Conservation (phyloP, 1,140 invertebrate species). For the Drosophila sproati region DNA sequence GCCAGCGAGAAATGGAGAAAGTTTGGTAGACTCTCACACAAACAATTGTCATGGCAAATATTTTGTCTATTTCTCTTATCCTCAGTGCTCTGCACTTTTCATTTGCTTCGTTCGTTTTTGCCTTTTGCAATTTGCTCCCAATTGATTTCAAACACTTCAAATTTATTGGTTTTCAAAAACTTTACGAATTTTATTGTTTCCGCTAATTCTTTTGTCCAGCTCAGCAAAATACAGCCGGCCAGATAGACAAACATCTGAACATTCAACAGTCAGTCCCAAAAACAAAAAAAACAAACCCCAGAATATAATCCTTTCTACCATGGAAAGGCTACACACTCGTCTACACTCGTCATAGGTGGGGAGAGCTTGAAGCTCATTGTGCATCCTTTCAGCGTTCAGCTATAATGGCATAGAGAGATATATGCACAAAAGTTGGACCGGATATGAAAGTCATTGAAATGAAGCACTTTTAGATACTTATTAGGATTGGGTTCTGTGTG, state of each 20-base stretch:
- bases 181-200: slow-evolving; percentile 81
- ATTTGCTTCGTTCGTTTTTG: slow-evolving; percentile 53
- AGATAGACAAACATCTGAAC: slow-evolving; percentile 17
- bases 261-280: slow-evolving; percentile 40
- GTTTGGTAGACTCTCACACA: slow-evolving; percentile 38
- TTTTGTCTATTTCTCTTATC: slow-evolving; percentile 19
- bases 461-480: slow-evolving; percentile 44
- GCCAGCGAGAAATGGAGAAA: slow-evolving; percentile 16
- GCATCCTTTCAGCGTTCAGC: slow-evolving; percentile 35
- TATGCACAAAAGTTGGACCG: slow-evolving; percentile 60
- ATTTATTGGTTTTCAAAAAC: slow-evolving; percentile 81
- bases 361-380: background rate
- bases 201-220: slow-evolving; percentile 80
- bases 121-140: slow-evolving; percentile 78
- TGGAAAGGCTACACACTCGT: background rate
- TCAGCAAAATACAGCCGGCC: slow-evolving; percentile 24
- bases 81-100: slow-evolving; percentile 26
- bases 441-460: slow-evolving; percentile 57
- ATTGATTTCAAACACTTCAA: slow-evolving; percentile 81
- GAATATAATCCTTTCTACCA: background rate
- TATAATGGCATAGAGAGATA: slow-evolving; percentile 40
- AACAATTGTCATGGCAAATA: slow-evolving; percentile 33
- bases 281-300: background rate
- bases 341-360: background rate
- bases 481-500: slow-evolving; percentile 21